Base-by-base conservation (phyloP, 2,888 invertebrate species). In the Eupithecia tripunctaria region DNA sequence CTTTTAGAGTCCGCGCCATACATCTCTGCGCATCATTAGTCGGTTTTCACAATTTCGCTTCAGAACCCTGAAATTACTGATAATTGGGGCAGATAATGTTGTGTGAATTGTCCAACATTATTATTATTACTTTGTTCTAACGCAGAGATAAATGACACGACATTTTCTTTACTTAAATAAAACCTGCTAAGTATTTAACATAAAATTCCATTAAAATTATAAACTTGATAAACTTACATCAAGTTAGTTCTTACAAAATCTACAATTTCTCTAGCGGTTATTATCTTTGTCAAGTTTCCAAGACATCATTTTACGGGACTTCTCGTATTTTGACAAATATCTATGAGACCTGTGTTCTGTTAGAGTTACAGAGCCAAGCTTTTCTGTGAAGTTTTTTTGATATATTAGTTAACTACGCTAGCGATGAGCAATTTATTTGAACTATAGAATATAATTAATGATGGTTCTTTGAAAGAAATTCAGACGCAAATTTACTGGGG, bases 161-260 rank as follows among this genome's bases (percentile, higher is more conserved):
- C 56, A 25, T 25, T 51, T 56, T 56, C 8, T 25, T 56, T 3
- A 56, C 21, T n/a, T 56, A 56, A 56, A 56, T 56, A 25, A 25
- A 56, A 56, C 12, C 25, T n/a, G 1, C 2, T 7, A 36, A 8
- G 21, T 51, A 51, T 18, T 29, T 7, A 60, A n/a, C 38, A 8
- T 14, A 56, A 27, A 4, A 15, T 27, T 47, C 18, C 27, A 27
- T 14, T 27, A 59, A 59, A 59, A 8, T 8, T 15, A 15, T 59
- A 59, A 59, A 27, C 59, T 14, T 29, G 29, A 29, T 29, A 77
- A 78, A 76, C 78, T 73, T 81, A 81, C n/a, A 72, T 66, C 27
- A 51, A 67, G 51, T 38, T 56, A 65, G 66, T 72, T 51, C 69
- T 72, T 72, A 75, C 21, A 75, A 75, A 75, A 75, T 75, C 75